Evolutionary conservation across 2,888 invertebrate species (phyloP).

Genomic region (Diplolepis rosae): DNA sequence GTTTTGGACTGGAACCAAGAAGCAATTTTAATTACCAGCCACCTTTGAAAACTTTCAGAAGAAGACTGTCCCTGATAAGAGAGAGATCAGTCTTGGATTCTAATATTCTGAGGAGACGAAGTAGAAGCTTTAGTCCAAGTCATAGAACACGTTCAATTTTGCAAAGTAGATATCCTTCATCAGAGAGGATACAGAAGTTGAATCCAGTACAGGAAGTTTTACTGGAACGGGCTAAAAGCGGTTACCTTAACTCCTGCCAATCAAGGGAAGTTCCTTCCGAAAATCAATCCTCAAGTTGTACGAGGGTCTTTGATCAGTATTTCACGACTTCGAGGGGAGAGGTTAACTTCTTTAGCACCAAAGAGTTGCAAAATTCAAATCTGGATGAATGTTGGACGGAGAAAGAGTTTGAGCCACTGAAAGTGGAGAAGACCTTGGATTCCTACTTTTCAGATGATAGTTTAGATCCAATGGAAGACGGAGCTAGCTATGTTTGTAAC

Average conservation of each 20-base stretch:
- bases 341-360: neutral
- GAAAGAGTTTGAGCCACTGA: neutral
- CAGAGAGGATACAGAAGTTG: neutral
- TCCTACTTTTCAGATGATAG: constrained; percentile 64
- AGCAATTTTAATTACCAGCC: neutral
- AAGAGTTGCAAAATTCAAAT: neutral
- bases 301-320: neutral
- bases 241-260: neutral
- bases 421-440: neutral
- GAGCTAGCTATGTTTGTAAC: neutral
- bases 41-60: neutral
- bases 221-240: neutral
- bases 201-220: constrained; percentile 5
- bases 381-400: neutral
- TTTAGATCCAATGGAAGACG: constrained; percentile 52
- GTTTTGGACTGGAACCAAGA: neutral
- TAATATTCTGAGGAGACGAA: constrained; percentile 41
- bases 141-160: neutral
- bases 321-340: neutral
- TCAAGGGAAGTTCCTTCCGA: neutral
- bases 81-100: constrained; percentile 19
- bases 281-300: neutral
- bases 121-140: constrained; percentile 39
- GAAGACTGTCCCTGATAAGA: neutral
- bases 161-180: neutral